Evolutionary conservation across 1,140 invertebrate genomes (phyloP).

Genomic region (Tetramorium simillimum): DNA sequence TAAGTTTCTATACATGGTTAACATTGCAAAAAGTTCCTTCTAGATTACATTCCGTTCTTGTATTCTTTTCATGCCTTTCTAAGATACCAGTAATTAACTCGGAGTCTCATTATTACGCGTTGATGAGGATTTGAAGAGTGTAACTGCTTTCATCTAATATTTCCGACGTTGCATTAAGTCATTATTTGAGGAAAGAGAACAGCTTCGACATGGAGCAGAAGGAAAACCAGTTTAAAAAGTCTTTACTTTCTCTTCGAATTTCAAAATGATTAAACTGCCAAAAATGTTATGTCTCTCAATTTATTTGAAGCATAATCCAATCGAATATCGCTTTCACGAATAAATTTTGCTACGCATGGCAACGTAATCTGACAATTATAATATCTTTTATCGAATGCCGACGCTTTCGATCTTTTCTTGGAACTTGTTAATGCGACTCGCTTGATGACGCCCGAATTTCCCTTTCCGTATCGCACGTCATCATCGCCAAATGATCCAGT

Average conservation of each 20-base stretch:
- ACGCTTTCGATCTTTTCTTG: conserved; percentile 1
- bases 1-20: conserved; percentile 2
- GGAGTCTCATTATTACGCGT: not conserved
- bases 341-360: not conserved
- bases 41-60: not conserved
- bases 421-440: not conserved
- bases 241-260: conserved; percentile 17
- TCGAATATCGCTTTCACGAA: not conserved
- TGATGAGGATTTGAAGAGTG: not conserved
- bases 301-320: not conserved
- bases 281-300: not conserved
- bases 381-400: not conserved
- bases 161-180: not conserved
- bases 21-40: conserved; percentile 6
- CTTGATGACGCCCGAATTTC: conserved; percentile 12
- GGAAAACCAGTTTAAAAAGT: not conserved
- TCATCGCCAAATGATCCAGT: not conserved
- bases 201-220: not conserved
- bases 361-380: not conserved
- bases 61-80: conserved; percentile 8
- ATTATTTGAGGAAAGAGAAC: not conserved
- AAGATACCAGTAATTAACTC: conserved; percentile 20
- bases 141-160: not conserved
- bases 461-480: conserved; percentile 27
- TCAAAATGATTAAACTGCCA: not conserved